Evolutionary conservation across 2,797 vertebrate species (phyloP).

Genomic region (Sitta carolinensis): DNA sequence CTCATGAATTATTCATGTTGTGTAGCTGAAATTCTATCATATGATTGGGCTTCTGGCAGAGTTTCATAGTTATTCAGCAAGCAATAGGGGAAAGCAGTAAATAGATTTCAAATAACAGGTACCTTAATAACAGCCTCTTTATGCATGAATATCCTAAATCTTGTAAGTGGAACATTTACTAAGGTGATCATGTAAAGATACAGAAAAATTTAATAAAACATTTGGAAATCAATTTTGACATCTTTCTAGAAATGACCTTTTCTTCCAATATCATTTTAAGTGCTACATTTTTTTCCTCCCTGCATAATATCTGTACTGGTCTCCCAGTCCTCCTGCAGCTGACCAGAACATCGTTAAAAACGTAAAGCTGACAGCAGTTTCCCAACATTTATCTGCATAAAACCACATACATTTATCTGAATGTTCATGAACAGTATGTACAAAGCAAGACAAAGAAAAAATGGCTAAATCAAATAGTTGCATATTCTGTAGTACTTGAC

Average conservation of each 20-base stretch:
- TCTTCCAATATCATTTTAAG: neutral
- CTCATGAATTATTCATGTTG: neutral
- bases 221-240: neutral
- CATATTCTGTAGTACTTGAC: constrained; percentile 37
- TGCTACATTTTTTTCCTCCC: neutral
- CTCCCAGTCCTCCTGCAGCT: constrained; percentile 12
- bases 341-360: neutral
- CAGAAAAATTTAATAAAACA: constrained; percentile 1
- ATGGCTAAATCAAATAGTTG: constrained; percentile 18
- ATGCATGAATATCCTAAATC: neutral
- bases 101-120: neutral
- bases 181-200: neutral
- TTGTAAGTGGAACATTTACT: neutral
- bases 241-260: neutral
- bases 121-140: neutral
- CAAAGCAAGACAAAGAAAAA: constrained; percentile 40
- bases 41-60: neutral
- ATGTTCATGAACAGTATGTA: constrained; percentile 63
- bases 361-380: constrained; percentile 36
- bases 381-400: constrained; percentile 17
- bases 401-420: constrained; percentile 50
- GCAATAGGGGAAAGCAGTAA: neutral
- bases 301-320: neutral
- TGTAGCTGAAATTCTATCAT: neutral
- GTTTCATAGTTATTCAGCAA: neutral